phyloP scores from a whole-genome alignment of 2,797 vertebrate genomes.

The Alectoris magna region DNA sequence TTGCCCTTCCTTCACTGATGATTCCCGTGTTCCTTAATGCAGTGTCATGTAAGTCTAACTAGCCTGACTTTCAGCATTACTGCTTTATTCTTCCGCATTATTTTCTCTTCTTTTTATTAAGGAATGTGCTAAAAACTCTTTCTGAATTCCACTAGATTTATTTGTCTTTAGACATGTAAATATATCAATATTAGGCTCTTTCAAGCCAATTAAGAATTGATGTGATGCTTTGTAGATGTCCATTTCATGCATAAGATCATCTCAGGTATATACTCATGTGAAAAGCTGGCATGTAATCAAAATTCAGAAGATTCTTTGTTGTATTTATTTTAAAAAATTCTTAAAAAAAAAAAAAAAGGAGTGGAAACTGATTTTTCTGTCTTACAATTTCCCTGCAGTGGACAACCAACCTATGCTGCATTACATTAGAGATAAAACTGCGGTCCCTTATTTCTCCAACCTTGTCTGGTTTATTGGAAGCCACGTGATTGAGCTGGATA shows the following conservation, averaged over 20 bases:
- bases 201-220: conserved; percentile 15
- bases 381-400: conserved; percentile 82
- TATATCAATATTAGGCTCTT: conserved; percentile 23
- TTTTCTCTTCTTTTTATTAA: conserved; percentile 29
- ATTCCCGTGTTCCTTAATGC: conserved; percentile 94
- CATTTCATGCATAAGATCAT: conserved; percentile 37
- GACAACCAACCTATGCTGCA: conserved; percentile 99
- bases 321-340: background rate
- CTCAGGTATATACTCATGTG: background rate
- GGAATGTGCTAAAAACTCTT: background rate
- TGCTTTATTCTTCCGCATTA: conserved; percentile 46
- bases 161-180: conserved; percentile 25
- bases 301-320: background rate
- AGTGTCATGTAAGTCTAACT: conserved; percentile 99
- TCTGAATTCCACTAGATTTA: background rate
- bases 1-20: conserved; percentile 88
- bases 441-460: conserved; percentile 98
- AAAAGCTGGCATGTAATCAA: conserved; percentile 56
- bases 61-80: conserved; percentile 75
- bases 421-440: conserved; percentile 98
- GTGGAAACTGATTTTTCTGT: conserved; percentile 36
- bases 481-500: conserved; percentile 97
- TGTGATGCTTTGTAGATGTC: conserved; percentile 12
- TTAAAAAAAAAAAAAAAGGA: background rate
- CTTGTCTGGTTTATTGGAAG: conserved; percentile 99